These are phyloP conservation scores for Megalopta genalis DNA, from an alignment of 1,140 invertebrate genomes.

Conservation along the genomic window DNA sequence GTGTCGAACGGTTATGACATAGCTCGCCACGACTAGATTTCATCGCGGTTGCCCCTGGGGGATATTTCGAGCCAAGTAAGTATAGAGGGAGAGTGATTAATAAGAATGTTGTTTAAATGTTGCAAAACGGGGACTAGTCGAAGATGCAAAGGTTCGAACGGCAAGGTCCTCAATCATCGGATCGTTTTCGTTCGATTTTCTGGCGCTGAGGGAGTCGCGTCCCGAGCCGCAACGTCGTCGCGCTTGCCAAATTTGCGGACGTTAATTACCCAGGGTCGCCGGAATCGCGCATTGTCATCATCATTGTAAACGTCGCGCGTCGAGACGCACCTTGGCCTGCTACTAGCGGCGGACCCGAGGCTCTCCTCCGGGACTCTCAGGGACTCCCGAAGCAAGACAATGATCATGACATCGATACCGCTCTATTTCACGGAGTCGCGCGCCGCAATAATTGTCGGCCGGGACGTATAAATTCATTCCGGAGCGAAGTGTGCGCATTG, in stretches of 20 bases:
- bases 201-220: background rate
- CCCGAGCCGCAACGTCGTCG: background rate
- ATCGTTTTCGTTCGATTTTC: background rate
- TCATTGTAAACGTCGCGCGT: slow-evolving; percentile 4
- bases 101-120: too few relatives aligned
- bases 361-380: background rate
- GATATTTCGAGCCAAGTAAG: too few relatives aligned
- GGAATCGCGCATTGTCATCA: background rate
- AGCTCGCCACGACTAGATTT: too few relatives aligned
- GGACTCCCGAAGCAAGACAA: background rate
- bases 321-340: background rate
- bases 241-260: slow-evolving; percentile 20
- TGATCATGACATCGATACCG: background rate
- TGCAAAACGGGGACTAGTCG: too few relatives aligned
- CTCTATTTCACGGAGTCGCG: background rate
- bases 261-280: slow-evolving; percentile 10
- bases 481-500: too few relatives aligned
- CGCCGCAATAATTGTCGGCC: too few relatives aligned
- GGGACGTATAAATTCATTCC: too few relatives aligned
- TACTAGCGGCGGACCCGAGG: background rate
- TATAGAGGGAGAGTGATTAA: too few relatives aligned
- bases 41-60: too few relatives aligned
- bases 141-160: too few relatives aligned
- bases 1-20: too few relatives aligned
- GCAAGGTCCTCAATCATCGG: background rate